Percentiles rank a stretch among this genome's conserved stretches.
phyloP scores from a whole-genome alignment of 2,888 invertebrate species.

The Tetheella fluctuosa region DNA sequence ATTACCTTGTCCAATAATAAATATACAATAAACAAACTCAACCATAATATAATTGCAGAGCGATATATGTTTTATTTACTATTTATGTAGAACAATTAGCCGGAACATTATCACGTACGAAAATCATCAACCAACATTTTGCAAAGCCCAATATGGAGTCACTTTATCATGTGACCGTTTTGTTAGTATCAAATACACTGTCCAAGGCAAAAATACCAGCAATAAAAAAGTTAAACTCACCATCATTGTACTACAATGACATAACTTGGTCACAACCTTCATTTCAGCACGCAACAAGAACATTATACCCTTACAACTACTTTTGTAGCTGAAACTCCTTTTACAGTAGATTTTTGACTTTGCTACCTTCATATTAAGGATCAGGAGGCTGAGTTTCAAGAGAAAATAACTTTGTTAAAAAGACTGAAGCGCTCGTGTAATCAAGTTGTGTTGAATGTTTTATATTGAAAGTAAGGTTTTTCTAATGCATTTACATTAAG shows the following conservation, averaged over 20 bases:
- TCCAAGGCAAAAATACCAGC: neutral
- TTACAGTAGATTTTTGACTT: neutral
- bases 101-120: too few species aligned
- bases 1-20: too few species aligned
- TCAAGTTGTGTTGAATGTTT: conserved; percentile 9
- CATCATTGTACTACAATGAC: conserved; percentile 18
- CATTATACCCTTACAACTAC: neutral
- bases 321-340: neutral
- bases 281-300: conserved; percentile 35
- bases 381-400: neutral
- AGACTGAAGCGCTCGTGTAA: conserved; percentile 8
- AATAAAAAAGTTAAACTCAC: conserved; percentile 21
- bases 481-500: neutral
- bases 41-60: too few species aligned
- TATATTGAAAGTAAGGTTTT: conserved; percentile 2
- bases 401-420: neutral
- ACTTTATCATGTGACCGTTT: too few species aligned
- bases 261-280: too few species aligned
- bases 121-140: too few species aligned
- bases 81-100: too few species aligned
- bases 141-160: too few species aligned
- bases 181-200: neutral
- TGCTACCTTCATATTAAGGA: neutral
- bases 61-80: too few species aligned
- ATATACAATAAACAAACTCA: too few species aligned